Evolutionary conservation across 2,888 invertebrate genomes (phyloP).

Genomic region (Nephrocerus scutellatus): DNA sequence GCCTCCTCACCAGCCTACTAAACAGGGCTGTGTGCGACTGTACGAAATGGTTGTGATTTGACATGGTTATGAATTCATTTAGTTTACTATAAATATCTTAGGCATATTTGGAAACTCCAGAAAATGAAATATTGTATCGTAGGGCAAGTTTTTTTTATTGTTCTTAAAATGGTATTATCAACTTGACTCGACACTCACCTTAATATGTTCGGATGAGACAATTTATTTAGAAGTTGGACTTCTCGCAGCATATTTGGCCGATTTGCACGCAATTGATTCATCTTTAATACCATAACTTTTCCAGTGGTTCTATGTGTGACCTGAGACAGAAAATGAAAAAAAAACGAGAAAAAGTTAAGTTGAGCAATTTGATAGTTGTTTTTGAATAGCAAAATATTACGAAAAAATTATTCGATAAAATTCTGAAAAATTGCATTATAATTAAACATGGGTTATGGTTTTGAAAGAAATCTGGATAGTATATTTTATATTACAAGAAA

Average conservation of each 20-base stretch:
- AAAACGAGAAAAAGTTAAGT: too few species aligned
- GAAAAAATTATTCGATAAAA: too few species aligned
- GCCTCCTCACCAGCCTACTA: too few species aligned
- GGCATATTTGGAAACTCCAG: conserved; percentile 2
- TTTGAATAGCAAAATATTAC: too few species aligned
- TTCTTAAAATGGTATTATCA: too few species aligned
- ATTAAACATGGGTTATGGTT: too few species aligned
- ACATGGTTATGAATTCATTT: background rate
- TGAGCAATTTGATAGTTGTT: too few species aligned
- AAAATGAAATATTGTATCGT: background rate
- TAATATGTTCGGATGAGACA: conserved; percentile 90
- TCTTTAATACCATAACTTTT: conserved; percentile 94
- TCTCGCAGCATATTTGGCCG: conserved; percentile 94
- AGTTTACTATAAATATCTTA: background rate
- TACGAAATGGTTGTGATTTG: conserved; percentile 1
- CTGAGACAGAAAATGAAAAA: conserved; percentile 52
- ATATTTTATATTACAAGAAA: too few species aligned
- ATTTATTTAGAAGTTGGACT: conserved; percentile 92
- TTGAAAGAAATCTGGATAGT: too few species aligned
- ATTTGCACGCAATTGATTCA: conserved; percentile 90
- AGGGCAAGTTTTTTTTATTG: too few species aligned
- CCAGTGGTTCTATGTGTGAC: conserved; percentile 89
- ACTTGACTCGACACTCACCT: conserved; percentile 53
- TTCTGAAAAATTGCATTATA: too few species aligned
- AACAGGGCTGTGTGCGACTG: too few species aligned